phyloP scores from a whole-genome alignment of 2,113 vertebrate species.

The Morphnarchus princeps region DNA sequence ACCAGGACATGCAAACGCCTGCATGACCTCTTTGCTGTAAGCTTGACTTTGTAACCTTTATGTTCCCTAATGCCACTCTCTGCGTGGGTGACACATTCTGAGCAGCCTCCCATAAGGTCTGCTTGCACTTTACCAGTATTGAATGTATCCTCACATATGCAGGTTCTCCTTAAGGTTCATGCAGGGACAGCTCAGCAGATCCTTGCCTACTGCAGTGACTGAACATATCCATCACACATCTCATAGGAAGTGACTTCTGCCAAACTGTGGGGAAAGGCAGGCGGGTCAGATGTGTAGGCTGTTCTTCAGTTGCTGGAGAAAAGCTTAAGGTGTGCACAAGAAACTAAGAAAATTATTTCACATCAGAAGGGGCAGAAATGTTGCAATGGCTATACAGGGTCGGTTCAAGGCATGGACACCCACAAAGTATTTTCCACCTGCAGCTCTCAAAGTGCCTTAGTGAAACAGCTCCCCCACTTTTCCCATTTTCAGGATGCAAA shows the following conservation, averaged over 20 bases:
- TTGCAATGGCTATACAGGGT: background rate
- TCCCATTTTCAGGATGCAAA: background rate
- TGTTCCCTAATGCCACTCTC: background rate
- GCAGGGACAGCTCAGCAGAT: background rate
- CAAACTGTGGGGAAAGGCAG: background rate
- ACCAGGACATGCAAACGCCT: rapidly evolving
- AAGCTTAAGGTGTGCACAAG: background rate
- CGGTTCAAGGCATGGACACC: background rate
- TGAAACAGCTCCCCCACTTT: background rate
- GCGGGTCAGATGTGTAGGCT: background rate
- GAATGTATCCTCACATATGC: background rate
- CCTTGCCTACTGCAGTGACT: background rate
- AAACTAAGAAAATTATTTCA: background rate
- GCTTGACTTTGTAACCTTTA: background rate
- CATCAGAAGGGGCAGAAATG: background rate
- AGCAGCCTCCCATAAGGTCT: background rate
- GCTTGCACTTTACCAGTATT: background rate
- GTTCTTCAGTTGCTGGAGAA: background rate
- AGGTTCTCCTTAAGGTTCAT: background rate
- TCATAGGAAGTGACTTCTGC: background rate
- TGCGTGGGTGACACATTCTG: rapidly evolving
- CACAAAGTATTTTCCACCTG: background rate
- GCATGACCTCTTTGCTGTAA: background rate
- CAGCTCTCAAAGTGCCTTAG: background rate
- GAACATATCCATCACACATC: background rate